A percentile compares a stretch with the other conserved stretches of the same genome.
Evolutionary conservation across 2,888 invertebrate genomes (phyloP).

Genomic region (Drosophila pseudotalamancana): DNA sequence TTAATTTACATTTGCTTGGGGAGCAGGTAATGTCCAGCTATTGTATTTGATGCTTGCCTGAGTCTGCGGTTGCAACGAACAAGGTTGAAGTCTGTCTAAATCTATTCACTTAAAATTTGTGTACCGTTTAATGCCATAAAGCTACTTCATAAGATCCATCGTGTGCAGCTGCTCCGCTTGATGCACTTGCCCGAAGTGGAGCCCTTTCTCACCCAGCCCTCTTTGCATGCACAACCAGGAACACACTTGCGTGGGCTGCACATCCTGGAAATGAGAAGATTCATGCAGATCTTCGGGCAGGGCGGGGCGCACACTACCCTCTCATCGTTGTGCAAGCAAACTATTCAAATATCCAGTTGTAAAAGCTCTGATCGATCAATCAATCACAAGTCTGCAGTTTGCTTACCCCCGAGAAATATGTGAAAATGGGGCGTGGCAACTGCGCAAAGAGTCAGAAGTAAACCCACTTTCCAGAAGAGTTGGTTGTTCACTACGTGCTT

Average conservation of each 20-base stretch:
- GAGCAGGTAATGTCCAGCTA: slow-evolving; percentile 11
- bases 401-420: slow-evolving; percentile 11
- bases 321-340: slow-evolving; percentile 12
- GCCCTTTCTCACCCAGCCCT: slow-evolving; percentile 23
- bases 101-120: neutral
- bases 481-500: neutral
- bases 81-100: slow-evolving; percentile 30
- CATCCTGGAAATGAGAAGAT: neutral
- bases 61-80: slow-evolving; percentile 24
- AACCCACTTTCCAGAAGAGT: neutral
- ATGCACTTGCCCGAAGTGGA: slow-evolving; percentile 26
- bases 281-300: slow-evolving; percentile 30
- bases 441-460: neutral
- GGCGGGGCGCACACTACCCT: slow-evolving; percentile 19
- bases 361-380: neutral
- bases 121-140: neutral
- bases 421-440: slow-evolving; percentile 12
- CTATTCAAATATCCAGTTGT: neutral
- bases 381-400: no score
- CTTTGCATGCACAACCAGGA: slow-evolving; percentile 26
- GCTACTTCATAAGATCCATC: slow-evolving; percentile 34
- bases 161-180: slow-evolving; percentile 7
- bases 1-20: slow-evolving; percentile 38
- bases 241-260: slow-evolving; percentile 14
- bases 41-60: neutral